Percentiles rank a stretch among this genome's conserved stretches.
These are phyloP conservation scores for Pygoscelis adeliae DNA, from an alignment of 2,113 vertebrate genomes.

Conservation along the genomic window DNA sequence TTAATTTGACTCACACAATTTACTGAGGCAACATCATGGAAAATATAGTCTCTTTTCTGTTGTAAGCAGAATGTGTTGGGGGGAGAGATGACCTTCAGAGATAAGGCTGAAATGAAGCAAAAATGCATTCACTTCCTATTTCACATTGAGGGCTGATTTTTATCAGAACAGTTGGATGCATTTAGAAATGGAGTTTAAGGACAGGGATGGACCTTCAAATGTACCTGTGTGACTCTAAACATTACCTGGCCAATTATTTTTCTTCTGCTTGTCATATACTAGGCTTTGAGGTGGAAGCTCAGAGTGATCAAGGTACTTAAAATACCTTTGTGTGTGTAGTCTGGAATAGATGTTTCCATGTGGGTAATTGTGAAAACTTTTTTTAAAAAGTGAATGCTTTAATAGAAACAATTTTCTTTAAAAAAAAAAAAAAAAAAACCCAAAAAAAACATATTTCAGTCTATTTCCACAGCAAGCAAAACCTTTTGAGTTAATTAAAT, in stretches of 20 bases:
- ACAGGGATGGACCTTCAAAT: constrained; percentile 15
- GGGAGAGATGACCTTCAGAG: constrained; percentile 68
- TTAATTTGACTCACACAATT: constrained; percentile 48
- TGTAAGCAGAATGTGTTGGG: constrained; percentile 49
- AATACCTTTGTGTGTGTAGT: neutral
- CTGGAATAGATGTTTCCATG: neutral
- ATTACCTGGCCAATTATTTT: constrained; percentile 14
- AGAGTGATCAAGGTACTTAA: neutral
- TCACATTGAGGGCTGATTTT: constrained; percentile 66
- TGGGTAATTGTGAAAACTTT: neutral
- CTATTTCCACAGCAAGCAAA: neutral
- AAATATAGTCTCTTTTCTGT: constrained; percentile 22
- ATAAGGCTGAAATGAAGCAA: constrained; percentile 68
- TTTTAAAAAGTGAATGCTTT: neutral
- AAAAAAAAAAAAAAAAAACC: too few relatives aligned
- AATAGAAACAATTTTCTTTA: accelerated
- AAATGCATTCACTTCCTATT: constrained; percentile 62
- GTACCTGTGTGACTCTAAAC: neutral
- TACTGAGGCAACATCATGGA: constrained; percentile 43
- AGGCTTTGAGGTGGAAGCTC: neutral
- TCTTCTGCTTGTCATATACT: neutral
- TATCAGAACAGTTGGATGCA: constrained; percentile 65
- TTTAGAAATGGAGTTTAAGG: constrained; percentile 59
- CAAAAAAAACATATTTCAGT: neutral
- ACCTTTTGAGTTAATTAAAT: too few relatives aligned